Base-by-base conservation (phyloP, 2,888 invertebrate genomes). In the Ormyrus labotus region DNA sequence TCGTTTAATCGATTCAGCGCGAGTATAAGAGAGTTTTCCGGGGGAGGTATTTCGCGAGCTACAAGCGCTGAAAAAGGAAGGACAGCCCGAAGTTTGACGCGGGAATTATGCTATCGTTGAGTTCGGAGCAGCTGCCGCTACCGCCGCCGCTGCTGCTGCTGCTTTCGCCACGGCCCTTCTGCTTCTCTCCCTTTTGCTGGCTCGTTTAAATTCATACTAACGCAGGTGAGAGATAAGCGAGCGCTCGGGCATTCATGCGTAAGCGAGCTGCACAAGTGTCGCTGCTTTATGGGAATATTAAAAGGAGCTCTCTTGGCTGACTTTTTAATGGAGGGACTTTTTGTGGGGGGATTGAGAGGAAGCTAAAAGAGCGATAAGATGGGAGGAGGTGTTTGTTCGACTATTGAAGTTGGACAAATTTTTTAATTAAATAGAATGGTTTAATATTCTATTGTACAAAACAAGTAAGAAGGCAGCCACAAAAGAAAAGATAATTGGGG, bases 1-100 rank as follows among this genome's bases (percentile, higher is more conserved):
- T 83, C 79, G 80, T 84, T 83, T 84, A 84, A 84, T 84, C 83
- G 85, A 84, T 83, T 81, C 83, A 81, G 83, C 81, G 80, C 82
- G 68, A 82, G 80, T 82, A 78, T 81, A 81, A 70, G 78, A 80
- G 80, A 80, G 71, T 19, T 19, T 19, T 19, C 19, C 19, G 19
- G 19, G 19, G 19, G 19, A 19, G 19, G 19, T 19, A 19, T 19
- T 19, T 19, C 19, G 19, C 19, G 19, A 19, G 19, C 19, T 19
- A 19, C 19, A 19, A 1, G 19, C 19, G 19, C 19, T 19, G 76
- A 65, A 81, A 81, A 81, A 80, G 81, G 70, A 82, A 78, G 73
- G 80, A 78, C 6, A 79, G 80, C 68, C 68, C 72, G 81, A 85
- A 85, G 84, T 85, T 85, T 84, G 84, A 84, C 83, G 84, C 78